Conservation (phyloP, 1,140 invertebrate genomes). For the Drosophila asahinai region DNA sequence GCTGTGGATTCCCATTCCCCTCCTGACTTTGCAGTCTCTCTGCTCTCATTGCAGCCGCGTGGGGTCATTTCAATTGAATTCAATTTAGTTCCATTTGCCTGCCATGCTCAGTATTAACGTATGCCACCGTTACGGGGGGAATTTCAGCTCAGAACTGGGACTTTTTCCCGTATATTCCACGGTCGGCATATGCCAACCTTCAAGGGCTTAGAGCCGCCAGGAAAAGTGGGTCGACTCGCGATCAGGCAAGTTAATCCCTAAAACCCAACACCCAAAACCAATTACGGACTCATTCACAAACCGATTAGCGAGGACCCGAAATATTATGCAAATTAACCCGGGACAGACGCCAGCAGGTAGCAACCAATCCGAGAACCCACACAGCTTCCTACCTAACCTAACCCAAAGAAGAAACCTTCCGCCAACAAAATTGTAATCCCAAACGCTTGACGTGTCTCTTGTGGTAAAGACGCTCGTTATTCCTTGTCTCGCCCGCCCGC, state of each 20-base stretch:
- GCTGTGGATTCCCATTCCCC: slow-evolving; percentile 3
- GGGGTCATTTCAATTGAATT: slow-evolving; percentile 84
- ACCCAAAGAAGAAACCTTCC: slow-evolving; percentile 26
- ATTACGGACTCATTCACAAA: slow-evolving; percentile 53
- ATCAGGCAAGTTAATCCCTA: slow-evolving; percentile 42
- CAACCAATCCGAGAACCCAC: slow-evolving; percentile 42
- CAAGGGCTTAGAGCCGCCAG: slow-evolving; percentile 22
- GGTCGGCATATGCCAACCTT: slow-evolving; percentile 35
- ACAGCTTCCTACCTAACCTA: slow-evolving; percentile 36
- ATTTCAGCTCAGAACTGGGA: slow-evolving; percentile 13
- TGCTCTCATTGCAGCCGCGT: slow-evolving; percentile 37
- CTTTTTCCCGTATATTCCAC: slow-evolving; percentile 35
- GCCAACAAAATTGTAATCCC: slow-evolving; percentile 60
- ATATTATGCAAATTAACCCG: slow-evolving; percentile 47
- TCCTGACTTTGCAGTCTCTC: slow-evolving; percentile 9
- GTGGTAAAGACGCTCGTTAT: slow-evolving; percentile 79
- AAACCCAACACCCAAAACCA: slow-evolving; percentile 22
- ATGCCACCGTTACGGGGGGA: slow-evolving; percentile 13
- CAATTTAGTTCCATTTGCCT: slow-evolving; percentile 79
- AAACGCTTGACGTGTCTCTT: slow-evolving; percentile 63
- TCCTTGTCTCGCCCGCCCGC: slow-evolving; percentile 68
- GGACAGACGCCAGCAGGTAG: slow-evolving; percentile 49
- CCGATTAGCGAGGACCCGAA: slow-evolving; percentile 35
- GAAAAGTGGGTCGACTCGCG: slow-evolving; percentile 13
- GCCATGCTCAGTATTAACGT: slow-evolving; percentile 27